Evolutionary conservation across 2,797 vertebrate species (phyloP), one percentile per base, ranked within the genome.

Genomic region (Aselliscus stoliczkanus): DNA sequence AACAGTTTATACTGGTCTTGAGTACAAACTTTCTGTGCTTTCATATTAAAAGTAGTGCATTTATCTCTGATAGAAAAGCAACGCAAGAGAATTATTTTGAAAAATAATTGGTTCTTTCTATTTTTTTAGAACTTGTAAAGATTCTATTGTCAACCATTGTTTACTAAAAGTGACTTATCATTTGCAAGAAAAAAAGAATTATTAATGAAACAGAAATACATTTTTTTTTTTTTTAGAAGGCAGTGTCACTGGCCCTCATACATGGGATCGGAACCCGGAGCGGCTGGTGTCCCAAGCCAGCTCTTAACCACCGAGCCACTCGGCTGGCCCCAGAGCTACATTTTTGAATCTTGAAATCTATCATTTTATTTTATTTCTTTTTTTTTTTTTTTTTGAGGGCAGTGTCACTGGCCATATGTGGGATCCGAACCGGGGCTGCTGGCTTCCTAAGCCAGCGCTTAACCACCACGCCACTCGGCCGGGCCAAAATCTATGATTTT

Each of bases 401-500:
- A n/a, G n/a, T n/a, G n/a, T n/a, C n/a, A n/a, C n/a, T n/a, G n/a
- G n/a, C n/a, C n/a, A n/a, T n/a, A n/a, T n/a, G n/a, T n/a, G n/a
- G n/a, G n/a, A n/a, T n/a, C n/a, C n/a, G n/a, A n/a, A n/a, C n/a
- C n/a, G n/a, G n/a, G n/a, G n/a, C n/a, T n/a, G n/a, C n/a, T n/a
- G n/a, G n/a, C n/a, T n/a, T n/a, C n/a, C n/a, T n/a, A n/a, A n/a
- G n/a, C n/a, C n/a, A n/a, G n/a, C n/a, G n/a, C n/a, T n/a, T n/a
- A n/a, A n/a, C n/a, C n/a, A n/a, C n/a, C n/a, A n/a, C n/a, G n/a
- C n/a, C n/a, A n/a, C n/a, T n/a, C n/a, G n/a, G n/a, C n/a, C n/a
- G n/a, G n/a, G n/a, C n/a, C n/a, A 31, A 80, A 96, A 91, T 56
- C 52, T 95, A 44, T 93, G 2, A 76, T 93, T 88, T 96, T 20